Evolutionary conservation across 2,888 invertebrate genomes (phyloP), one percentile per base, ranked within the genome.

Genomic region (Drosophila fulvimacula): DNA sequence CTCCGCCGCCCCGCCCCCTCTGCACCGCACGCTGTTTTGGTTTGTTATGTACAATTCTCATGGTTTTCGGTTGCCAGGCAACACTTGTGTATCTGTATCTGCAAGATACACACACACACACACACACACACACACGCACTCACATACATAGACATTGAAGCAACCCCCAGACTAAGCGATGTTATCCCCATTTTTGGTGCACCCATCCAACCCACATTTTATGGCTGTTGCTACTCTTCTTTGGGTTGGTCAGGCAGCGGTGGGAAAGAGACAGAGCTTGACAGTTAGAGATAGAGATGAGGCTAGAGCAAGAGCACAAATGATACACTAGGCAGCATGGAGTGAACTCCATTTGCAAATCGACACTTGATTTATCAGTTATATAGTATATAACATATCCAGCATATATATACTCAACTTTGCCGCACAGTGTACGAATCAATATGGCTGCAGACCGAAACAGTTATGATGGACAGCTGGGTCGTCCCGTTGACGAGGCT

Each of bases 1-100:
- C 1, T 9, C 41, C 13, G 1, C 19, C 42, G 17, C 17, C 42
- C 10, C 11, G 3, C 13, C 21, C 38, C 1, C 27, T 30, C n/a
- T 24, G 36, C 53, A 38, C 61, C 49, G 41, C 46, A 17, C 52
- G 13, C n/a, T 65, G 88, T 76, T 84, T 84, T 81, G 89, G 88
- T 90, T 90, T 89, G 90, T 90, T 90, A 88, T 90, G 89, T 88
- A 90, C 90, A 88, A 85, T 73, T 78, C 75, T 73, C 61, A 62
- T 66, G 67, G 69, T 69, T 85, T 74, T 73, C 62, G 70, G 90
- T 89, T 78, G 74, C 89, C 80, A 69, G 81, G 89, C 90, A 89
- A 89, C 89, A 71, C 60, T 82, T 80, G 76, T 82, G 59, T 79
- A 66, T 73, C 76, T 74, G 76, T 87, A 77, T 87, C 75, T 67